phyloP scores from a whole-genome alignment of 2,888 invertebrate species.

The Hypomecis atomaria region DNA sequence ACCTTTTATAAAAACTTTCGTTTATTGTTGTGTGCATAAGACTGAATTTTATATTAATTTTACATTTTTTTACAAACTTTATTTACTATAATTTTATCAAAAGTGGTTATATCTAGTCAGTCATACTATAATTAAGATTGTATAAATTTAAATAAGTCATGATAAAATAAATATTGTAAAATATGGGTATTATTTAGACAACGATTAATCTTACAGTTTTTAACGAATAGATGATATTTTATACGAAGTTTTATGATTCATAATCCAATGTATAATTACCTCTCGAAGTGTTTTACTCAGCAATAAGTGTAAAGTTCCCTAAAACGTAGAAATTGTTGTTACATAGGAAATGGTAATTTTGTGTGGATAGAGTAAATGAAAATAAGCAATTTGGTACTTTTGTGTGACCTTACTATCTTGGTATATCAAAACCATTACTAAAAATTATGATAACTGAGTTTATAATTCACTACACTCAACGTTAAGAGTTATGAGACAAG shows the following conservation, averaged over 20 bases:
- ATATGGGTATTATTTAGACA: slow-evolving; percentile 62
- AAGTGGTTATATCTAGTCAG: slow-evolving; percentile 49
- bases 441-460: no score
- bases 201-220: slow-evolving; percentile 60
- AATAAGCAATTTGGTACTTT: slow-evolving; percentile 1
- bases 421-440: no score
- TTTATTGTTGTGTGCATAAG: slow-evolving; percentile 46
- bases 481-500: no score
- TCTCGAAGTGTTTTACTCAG: slow-evolving; percentile 35
- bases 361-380: slow-evolving; percentile 19
- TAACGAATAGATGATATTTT: slow-evolving; percentile 43
- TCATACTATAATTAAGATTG: slow-evolving; percentile 40
- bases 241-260: slow-evolving; percentile 35
- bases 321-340: slow-evolving; percentile 31
- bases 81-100: slow-evolving; percentile 14
- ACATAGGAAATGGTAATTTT: slow-evolving; percentile 43
- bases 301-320: slow-evolving; percentile 55
- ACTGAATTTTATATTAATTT: slow-evolving; percentile 51
- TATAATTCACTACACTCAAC: no score
- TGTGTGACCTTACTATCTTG: slow-evolving; percentile 16
- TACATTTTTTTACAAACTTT: slow-evolving; percentile 31
- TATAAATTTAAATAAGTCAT: slow-evolving; percentile 44
- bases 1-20: slow-evolving; percentile 23
- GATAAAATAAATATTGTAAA: slow-evolving; percentile 63
- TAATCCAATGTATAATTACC: slow-evolving; percentile 30